Percentiles rank a stretch among this genome's conserved stretches.
Evolutionary conservation across 2,888 invertebrate genomes (phyloP).

Genomic region (Hoplodrina blanda): DNA sequence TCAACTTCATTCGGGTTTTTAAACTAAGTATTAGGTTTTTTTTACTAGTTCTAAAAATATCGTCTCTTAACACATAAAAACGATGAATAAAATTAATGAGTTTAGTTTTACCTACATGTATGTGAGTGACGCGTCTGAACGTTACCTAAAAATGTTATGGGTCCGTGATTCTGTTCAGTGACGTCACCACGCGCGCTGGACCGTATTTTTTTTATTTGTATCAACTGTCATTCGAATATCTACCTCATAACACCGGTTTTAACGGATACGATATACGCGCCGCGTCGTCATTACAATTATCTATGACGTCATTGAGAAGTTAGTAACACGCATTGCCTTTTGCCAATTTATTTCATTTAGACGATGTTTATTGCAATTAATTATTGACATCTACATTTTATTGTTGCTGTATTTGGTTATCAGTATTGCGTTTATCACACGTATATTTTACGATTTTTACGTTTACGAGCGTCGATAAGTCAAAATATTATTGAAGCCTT

Average conservation of each 20-base stretch:
- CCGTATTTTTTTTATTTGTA: conserved; percentile 15
- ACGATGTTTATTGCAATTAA: not conserved
- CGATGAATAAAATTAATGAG: conserved; percentile 27
- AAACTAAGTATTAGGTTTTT: conserved; percentile 23
- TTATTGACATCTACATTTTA: not conserved
- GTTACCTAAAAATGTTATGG: conserved; percentile 8
- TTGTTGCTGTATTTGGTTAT: not conserved
- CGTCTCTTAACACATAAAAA: not conserved
- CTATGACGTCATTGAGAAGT: conserved; percentile 28
- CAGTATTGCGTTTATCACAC: conserved; percentile 7
- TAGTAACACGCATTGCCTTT: conserved; percentile 6
- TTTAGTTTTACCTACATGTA: not conserved
- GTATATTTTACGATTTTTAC: not conserved
- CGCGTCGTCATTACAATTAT: conserved; percentile 8
- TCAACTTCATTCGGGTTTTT: conserved; percentile 24
- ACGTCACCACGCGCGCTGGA: conserved; percentile 16
- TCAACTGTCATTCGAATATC: conserved; percentile 7
- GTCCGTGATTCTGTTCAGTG: conserved; percentile 1
- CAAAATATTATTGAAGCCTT: not conserved
- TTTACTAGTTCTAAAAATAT: conserved; percentile 24
- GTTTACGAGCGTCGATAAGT: conserved; percentile 3
- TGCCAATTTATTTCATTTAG: conserved; percentile 3
- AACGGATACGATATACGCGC: not conserved
- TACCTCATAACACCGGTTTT: conserved; percentile 22
- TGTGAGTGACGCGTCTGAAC: conserved; percentile 20